Evolutionary conservation across 92 coral and sea anemone species (phyloP).

Genomic region (Siderastrea siderea): DNA sequence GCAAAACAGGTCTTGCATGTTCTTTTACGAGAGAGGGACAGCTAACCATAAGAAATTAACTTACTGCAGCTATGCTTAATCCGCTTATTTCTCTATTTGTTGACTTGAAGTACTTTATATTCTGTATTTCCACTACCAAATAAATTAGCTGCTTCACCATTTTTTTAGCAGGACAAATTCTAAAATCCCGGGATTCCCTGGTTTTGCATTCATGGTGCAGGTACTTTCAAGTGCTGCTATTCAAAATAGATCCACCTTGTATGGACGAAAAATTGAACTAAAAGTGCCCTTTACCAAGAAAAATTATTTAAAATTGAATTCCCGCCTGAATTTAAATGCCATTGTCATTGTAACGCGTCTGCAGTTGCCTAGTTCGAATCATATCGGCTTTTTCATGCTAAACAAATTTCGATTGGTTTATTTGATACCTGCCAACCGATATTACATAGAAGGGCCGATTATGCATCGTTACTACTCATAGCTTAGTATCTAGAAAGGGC

Average conservation of each 20-base stretch:
- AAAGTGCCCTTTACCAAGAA: too few species aligned
- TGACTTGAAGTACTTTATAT: background rate
- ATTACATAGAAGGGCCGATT: too few species aligned
- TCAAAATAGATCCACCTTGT: background rate
- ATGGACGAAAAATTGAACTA: background rate
- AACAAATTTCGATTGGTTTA: too few species aligned
- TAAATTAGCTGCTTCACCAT: background rate
- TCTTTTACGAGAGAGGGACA: constrained; percentile 14
- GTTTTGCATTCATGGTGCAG: background rate
- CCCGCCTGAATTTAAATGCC: too few species aligned
- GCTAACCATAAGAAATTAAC: background rate
- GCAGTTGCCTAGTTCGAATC: too few species aligned
- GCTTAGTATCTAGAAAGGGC: too few species aligned
- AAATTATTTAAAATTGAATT: too few species aligned
- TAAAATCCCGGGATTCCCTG: background rate
- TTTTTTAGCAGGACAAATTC: background rate
- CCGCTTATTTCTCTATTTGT: too few species aligned
- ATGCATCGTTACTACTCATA: too few species aligned
- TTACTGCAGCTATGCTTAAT: background rate
- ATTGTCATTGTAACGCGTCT: too few species aligned
- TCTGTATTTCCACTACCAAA: background rate
- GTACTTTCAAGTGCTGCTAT: constrained; percentile 8
- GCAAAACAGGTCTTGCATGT: constrained; percentile 38
- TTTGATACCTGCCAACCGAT: too few species aligned
- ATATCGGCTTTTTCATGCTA: too few species aligned